These are phyloP conservation scores for Etia nguti DNA, from an alignment of 2,113 vertebrate species.

Conservation along the genomic window DNA sequence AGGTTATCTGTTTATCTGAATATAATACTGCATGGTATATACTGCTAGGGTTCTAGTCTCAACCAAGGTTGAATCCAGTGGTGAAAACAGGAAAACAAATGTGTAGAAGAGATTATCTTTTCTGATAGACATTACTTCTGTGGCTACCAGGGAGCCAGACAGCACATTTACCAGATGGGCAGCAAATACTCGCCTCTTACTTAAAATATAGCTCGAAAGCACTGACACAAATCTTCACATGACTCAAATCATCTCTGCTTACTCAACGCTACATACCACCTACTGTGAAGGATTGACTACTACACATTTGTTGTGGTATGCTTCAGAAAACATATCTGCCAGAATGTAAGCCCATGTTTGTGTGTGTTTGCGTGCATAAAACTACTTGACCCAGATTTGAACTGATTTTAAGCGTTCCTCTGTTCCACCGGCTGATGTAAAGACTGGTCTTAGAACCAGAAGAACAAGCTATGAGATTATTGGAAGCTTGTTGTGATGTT, in stretches of 20 bases:
- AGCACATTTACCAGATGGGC: not conserved
- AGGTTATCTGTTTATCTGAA: not conserved
- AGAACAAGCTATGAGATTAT: slow-evolving; percentile 48
- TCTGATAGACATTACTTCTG: not conserved
- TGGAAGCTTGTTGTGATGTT: not conserved
- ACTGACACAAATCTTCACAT: slow-evolving; percentile 39
- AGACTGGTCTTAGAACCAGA: not conserved
- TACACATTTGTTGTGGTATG: not conserved
- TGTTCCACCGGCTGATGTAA: slow-evolving; percentile 11
- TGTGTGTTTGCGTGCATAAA: not conserved
- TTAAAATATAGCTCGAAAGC: slow-evolving; percentile 20
- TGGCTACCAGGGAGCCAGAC: not conserved
- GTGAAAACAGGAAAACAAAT: not conserved
- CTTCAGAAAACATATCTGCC: not conserved
- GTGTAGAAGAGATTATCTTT: not conserved
- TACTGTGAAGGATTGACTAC: not conserved
- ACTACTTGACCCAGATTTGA: slow-evolving; percentile 52
- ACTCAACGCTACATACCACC: not conserved
- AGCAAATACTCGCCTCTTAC: not conserved
- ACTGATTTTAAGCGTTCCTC: slow-evolving; percentile 7
- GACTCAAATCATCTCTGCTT: slow-evolving; percentile 44
- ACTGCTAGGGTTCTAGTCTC: not conserved
- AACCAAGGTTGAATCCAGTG: not conserved
- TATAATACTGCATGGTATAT: not conserved
- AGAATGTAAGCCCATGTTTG: not conserved